A percentile compares a stretch with the other conserved stretches of the same genome.
Evolutionary conservation across 2,797 vertebrate genomes (phyloP).

Genomic region (Fundulus diaphanus): DNA sequence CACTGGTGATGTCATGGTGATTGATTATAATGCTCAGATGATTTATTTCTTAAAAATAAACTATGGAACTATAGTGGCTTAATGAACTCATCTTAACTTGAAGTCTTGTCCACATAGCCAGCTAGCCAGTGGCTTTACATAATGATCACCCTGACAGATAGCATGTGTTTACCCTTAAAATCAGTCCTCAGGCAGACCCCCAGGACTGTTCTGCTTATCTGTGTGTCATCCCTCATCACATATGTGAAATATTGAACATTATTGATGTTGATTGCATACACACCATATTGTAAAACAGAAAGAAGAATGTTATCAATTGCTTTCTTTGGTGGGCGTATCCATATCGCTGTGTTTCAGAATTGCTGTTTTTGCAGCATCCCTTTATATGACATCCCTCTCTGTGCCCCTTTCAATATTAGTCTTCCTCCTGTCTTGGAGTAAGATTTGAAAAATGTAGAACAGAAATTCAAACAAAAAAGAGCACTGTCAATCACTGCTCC

Average conservation of each 20-base stretch:
- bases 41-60: too few species aligned
- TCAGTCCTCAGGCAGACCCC: neutral
- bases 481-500: slow-evolving; percentile 44
- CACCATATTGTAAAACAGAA: neutral
- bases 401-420: neutral
- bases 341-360: neutral
- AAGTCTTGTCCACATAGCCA: too few species aligned
- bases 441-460: slow-evolving; percentile 21
- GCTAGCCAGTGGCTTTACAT: neutral
- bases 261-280: neutral
- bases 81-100: too few species aligned
- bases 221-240: neutral
- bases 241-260: neutral
- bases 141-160: neutral
- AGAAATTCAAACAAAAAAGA: slow-evolving; percentile 1
- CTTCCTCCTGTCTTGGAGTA: neutral
- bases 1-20: neutral
- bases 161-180: neutral
- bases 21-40: neutral
- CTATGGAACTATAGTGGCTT: too few species aligned
- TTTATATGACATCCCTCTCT: neutral
- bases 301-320: neutral
- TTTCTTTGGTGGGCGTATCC: neutral
- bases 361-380: neutral
- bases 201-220: neutral